phyloP scores from a whole-genome alignment of 2,888 invertebrate species.

The Thymelicus acteon region DNA sequence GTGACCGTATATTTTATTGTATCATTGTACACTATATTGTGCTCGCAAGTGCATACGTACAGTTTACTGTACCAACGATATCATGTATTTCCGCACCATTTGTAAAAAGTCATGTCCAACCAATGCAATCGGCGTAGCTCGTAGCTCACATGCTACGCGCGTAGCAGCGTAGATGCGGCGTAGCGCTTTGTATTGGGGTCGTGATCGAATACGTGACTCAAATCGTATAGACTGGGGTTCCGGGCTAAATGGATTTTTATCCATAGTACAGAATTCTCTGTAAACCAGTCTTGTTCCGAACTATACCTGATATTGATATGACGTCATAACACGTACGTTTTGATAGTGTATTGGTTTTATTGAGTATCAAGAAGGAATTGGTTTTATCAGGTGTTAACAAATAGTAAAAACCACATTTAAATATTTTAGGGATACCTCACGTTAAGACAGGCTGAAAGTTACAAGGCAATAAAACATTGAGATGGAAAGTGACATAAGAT shows the following conservation, averaged over 20 bases:
- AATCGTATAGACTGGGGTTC: constrained; percentile 13
- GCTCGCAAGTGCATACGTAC: background rate
- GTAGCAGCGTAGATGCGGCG: constrained; percentile 30
- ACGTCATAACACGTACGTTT: background rate
- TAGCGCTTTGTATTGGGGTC: constrained; percentile 20
- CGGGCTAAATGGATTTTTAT: constrained; percentile 5
- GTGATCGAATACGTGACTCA: constrained; percentile 33
- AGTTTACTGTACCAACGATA: background rate
- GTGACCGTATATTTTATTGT: too few relatives aligned
- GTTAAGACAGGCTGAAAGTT: too few relatives aligned
- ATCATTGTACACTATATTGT: too few relatives aligned
- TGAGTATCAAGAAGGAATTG: too few relatives aligned
- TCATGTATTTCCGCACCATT: background rate
- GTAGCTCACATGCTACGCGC: constrained; percentile 29
- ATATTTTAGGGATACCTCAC: too few relatives aligned
- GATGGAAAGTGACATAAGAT: too few relatives aligned
- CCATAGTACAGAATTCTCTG: background rate
- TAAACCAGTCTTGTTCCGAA: background rate
- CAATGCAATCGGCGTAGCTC: constrained; percentile 18
- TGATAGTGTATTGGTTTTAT: too few relatives aligned
- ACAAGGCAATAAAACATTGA: too few relatives aligned
- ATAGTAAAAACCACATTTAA: too few relatives aligned
- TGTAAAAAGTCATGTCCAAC: background rate
- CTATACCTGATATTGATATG: background rate
- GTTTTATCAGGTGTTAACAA: too few relatives aligned